Percentiles rank a stretch among this genome's conserved stretches.
Conservation (phyloP, 2,113 vertebrate genomes). For the Gallinago media region DNA sequence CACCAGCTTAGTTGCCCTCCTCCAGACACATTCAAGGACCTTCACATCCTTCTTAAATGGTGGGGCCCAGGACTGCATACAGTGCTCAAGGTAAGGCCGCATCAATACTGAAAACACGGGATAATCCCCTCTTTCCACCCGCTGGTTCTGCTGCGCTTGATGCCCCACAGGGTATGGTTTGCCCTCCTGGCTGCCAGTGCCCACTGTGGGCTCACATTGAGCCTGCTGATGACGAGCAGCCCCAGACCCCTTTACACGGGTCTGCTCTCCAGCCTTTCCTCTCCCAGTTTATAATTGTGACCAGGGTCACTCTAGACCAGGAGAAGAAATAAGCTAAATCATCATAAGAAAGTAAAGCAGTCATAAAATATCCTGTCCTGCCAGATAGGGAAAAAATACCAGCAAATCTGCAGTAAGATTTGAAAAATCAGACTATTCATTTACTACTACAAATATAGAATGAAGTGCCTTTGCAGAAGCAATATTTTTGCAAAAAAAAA, state of each 20-base stretch:
- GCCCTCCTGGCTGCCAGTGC: not conserved
- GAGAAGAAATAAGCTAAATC: not conserved
- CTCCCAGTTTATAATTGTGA: not conserved
- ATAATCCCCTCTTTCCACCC: not conserved
- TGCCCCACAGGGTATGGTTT: not conserved
- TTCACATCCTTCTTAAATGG: not conserved
- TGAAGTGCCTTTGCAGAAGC: not conserved
- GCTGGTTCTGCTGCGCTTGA: too few species aligned
- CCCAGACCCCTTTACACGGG: not conserved
- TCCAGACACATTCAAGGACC: not conserved
- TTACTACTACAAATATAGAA: not conserved
- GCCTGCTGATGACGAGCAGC: not conserved
- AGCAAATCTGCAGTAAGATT: not conserved
- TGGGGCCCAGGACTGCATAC: not conserved
- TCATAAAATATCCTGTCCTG: not conserved
- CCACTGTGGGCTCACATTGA: not conserved
- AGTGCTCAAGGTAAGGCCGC: accelerated
- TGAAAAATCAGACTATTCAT: not conserved
- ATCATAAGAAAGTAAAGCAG: not conserved
- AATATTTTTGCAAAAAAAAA: accelerated
- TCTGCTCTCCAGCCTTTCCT: not conserved
- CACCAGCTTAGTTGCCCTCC: not conserved
- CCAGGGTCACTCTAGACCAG: accelerated
- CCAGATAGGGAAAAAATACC: not conserved
- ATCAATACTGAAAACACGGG: accelerated